A percentile compares a stretch with the other conserved stretches of the same genome.
These are phyloP conservation scores for Drosophila hawaiiensis DNA, from an alignment of 2,888 invertebrate species.

Conservation along the genomic window DNA sequence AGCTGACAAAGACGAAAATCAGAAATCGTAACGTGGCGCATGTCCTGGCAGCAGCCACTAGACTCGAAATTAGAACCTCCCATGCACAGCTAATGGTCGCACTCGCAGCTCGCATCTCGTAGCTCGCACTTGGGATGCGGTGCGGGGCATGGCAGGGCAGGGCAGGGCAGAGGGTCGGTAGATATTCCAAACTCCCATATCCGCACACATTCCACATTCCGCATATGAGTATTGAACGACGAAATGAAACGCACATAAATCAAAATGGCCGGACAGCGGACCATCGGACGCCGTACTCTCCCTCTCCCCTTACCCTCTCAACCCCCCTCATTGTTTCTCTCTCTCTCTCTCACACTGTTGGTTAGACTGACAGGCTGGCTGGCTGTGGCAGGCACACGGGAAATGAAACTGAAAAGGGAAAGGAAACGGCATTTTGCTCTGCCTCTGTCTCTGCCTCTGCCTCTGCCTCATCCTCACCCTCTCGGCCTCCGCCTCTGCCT, in stretches of 20 bases:
- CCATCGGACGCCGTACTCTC: slow-evolving; percentile 55
- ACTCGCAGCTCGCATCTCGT: slow-evolving; percentile 45
- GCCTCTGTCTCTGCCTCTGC: slow-evolving; percentile 19
- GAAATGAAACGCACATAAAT: slow-evolving; percentile 85
- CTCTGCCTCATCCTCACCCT: slow-evolving; percentile 20
- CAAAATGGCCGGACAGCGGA: slow-evolving; percentile 85
- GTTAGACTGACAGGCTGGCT: slow-evolving; percentile 77
- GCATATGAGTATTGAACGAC: slow-evolving; percentile 84
- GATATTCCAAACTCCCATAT: slow-evolving; percentile 83
- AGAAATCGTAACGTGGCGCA: slow-evolving; percentile 76
- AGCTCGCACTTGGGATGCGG: slow-evolving; percentile 3
- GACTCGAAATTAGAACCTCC: slow-evolving; percentile 80
- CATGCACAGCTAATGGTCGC: slow-evolving; percentile 79
- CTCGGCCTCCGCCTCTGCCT: slow-evolving; percentile 2
- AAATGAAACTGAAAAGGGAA: slow-evolving; percentile 83
- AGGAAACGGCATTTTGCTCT: slow-evolving; percentile 79
- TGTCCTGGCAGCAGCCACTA: slow-evolving; percentile 73
- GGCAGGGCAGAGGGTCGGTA: slow-evolving; percentile 6
- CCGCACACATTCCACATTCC: slow-evolving; percentile 80
- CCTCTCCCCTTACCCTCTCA: slow-evolving; percentile 4
- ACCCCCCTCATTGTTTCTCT: not conserved
- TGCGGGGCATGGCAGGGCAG: not conserved
- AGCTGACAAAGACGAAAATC: slow-evolving; percentile 81
- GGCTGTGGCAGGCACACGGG: slow-evolving; percentile 67
- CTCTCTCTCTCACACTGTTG: slow-evolving; percentile 25